These are phyloP conservation scores for Paelopatides confundens DNA, from an alignment of 53 echinoderm and acorn worm genomes.

Conservation along the genomic window DNA sequence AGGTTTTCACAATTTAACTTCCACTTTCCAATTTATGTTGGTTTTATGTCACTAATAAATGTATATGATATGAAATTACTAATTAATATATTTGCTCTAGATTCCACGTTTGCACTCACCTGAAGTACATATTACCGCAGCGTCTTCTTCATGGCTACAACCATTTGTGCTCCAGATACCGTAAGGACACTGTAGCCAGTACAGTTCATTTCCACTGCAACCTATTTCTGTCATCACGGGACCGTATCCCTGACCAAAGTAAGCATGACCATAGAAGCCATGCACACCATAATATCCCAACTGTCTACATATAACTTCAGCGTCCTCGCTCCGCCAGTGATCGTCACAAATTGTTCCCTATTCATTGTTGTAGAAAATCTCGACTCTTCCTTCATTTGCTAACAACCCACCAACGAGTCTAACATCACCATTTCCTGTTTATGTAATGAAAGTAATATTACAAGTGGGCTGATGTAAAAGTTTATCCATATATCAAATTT, in stretches of 20 bases:
- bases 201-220: background rate
- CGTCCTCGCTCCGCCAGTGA: background rate
- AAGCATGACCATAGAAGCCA: background rate
- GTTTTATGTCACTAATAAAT: too few species aligned
- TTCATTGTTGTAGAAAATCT: background rate
- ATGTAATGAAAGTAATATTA: too few species aligned
- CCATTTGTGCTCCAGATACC: background rate
- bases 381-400: slow-evolving; percentile 15
- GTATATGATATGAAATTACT: too few species aligned
- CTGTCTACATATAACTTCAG: background rate
- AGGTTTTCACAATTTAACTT: too few species aligned
- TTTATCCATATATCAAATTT: too few species aligned
- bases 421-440: too few species aligned
- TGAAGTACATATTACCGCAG: slow-evolving; percentile 1
- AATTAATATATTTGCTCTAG: too few species aligned
- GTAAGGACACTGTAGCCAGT: background rate
- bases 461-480: too few species aligned
- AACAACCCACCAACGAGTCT: background rate
- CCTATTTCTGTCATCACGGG: background rate
- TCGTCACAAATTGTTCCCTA: slow-evolving; percentile 10
- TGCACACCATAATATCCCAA: background rate
- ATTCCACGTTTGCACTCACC: too few species aligned
- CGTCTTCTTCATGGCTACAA: background rate
- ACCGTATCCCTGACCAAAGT: background rate
- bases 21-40: too few species aligned